Evolutionary conservation across 2,888 invertebrate species (phyloP).

Genomic region (Caradrina kadenii): DNA sequence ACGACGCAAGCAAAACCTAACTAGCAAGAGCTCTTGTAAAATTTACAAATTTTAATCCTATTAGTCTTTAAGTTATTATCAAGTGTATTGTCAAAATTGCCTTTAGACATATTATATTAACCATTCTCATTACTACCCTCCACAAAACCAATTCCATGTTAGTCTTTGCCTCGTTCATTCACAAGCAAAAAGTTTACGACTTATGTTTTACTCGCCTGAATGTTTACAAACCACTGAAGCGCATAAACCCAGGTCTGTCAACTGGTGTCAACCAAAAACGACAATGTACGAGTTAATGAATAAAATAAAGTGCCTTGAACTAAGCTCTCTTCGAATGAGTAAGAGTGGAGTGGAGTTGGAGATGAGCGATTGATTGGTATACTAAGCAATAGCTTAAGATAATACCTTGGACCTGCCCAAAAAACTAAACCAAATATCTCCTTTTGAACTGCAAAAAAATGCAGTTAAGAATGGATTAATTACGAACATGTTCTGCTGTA

Average conservation of each 20-base stretch:
- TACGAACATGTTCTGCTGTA: too few relatives aligned
- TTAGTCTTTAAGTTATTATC: background rate
- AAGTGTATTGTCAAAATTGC: background rate
- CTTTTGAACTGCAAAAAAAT: too few relatives aligned
- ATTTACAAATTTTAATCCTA: background rate
- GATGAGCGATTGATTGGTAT: constrained; percentile 26
- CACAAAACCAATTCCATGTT: constrained; percentile 14
- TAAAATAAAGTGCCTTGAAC: constrained; percentile 79
- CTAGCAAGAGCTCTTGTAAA: too few relatives aligned
- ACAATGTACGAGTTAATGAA: constrained; percentile 75
- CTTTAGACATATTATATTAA: background rate
- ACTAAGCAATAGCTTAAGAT: background rate
- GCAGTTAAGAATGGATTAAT: too few relatives aligned
- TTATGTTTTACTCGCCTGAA: constrained; percentile 42
- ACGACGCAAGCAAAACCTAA: too few relatives aligned
- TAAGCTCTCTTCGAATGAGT: constrained; percentile 73
- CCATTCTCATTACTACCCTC: background rate
- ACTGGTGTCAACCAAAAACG: constrained; percentile 72
- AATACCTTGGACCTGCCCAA: too few relatives aligned
- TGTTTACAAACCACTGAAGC: constrained; percentile 53
- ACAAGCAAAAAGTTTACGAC: constrained; percentile 35
- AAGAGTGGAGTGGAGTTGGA: constrained; percentile 20
- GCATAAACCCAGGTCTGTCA: constrained; percentile 62
- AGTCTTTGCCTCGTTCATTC: background rate
- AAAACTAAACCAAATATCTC: too few relatives aligned